These are phyloP conservation scores for Scomber japonicus DNA, from an alignment of 2,113 vertebrate genomes.

Conservation along the genomic window DNA sequence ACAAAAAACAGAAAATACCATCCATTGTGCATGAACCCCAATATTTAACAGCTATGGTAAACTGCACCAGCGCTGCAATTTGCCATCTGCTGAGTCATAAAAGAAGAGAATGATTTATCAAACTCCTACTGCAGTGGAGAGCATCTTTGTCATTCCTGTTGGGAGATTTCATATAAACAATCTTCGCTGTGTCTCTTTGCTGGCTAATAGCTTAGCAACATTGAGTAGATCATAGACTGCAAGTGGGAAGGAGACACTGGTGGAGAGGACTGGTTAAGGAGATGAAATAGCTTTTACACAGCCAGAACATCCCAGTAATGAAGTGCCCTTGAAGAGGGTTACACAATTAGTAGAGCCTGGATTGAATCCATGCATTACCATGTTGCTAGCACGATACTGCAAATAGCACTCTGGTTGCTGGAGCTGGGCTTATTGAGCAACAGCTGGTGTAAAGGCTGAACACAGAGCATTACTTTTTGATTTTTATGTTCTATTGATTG, in stretches of 20 bases:
- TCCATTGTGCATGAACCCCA: conserved; percentile 12
- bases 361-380: conserved; percentile 43
- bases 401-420: conserved; percentile 6
- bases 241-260: conserved; percentile 62
- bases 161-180: conserved; percentile 55
- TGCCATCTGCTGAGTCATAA: conserved; percentile 58
- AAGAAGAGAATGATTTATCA: conserved; percentile 64
- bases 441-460: neutral
- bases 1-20: conserved; percentile 23
- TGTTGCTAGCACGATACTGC: conserved; percentile 24
- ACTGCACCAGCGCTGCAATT: conserved; percentile 53
- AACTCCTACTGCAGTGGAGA: conserved; percentile 30
- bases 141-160: conserved; percentile 46
- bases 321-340: conserved; percentile 64
- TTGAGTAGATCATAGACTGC: conserved; percentile 57
- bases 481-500: neutral
- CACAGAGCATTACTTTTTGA: neutral
- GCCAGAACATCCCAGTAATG: conserved; percentile 57
- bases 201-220: conserved; percentile 37
- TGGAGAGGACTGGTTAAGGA: conserved; percentile 66
- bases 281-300: conserved; percentile 66
- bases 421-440: neutral
- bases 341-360: conserved; percentile 60
- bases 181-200: conserved; percentile 50
- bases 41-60: conserved; percentile 47